phyloP scores from a whole-genome alignment of 2,888 invertebrate genomes.

The Melieria crassipennis region DNA sequence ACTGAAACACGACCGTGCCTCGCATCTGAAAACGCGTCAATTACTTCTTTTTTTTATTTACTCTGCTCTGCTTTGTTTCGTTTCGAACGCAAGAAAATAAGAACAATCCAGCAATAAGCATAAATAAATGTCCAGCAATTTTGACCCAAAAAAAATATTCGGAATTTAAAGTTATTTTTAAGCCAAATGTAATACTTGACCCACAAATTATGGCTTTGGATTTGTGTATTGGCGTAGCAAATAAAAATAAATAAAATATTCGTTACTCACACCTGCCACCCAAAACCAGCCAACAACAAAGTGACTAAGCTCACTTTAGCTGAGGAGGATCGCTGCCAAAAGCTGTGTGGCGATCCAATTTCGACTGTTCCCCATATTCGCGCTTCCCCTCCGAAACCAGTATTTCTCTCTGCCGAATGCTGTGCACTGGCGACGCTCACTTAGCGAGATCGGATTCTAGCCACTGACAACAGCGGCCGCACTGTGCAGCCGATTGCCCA shows the following conservation, averaged over 20 bases:
- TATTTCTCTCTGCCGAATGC: no score
- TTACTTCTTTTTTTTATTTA: background rate
- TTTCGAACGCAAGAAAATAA: background rate
- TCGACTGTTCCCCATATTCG: no score
- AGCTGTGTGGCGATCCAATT: no score
- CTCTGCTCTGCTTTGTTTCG: background rate
- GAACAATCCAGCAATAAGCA: conserved; percentile 1
- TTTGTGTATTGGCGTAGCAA: conserved; percentile 8
- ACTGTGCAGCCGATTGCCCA: no score
- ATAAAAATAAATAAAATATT: conserved; percentile 29
- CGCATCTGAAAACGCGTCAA: background rate
- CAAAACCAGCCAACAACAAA: no score
- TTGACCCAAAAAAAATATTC: background rate
- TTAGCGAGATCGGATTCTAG: no score
- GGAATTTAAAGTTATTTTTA: conserved; percentile 3
- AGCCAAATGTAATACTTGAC: conserved; percentile 16
- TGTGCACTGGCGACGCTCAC: no score
- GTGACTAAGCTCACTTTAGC: no score
- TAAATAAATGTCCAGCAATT: background rate
- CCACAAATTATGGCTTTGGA: conserved; percentile 22
- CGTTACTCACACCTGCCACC: conserved; percentile 21
- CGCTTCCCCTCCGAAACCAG: no score
- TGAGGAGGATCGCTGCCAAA: no score
- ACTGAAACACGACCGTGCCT: no score
- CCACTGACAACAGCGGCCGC: no score